These are phyloP conservation scores for Tolypeutes matacus DNA, from an alignment of 2,797 vertebrate genomes.

Conservation along the genomic window DNA sequence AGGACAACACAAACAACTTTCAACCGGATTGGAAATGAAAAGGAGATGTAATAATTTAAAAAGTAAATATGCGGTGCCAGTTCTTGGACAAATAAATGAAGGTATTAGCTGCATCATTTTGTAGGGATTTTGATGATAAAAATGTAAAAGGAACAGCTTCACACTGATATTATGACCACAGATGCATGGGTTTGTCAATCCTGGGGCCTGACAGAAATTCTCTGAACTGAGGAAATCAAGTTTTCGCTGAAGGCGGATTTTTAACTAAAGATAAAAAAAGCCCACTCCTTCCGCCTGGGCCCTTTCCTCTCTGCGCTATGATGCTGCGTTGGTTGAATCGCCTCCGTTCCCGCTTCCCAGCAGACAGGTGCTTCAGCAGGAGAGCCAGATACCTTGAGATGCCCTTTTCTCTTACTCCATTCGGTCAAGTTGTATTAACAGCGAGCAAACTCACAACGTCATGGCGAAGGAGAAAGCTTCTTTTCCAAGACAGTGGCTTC, in stretches of 20 bases:
- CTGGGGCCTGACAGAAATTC: background rate
- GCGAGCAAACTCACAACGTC: background rate
- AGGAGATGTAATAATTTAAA: conserved; percentile 47
- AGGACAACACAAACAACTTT: background rate
- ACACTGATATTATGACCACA: background rate
- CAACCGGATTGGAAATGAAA: conserved; percentile 48
- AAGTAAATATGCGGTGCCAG: background rate
- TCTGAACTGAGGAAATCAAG: background rate
- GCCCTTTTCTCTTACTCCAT: background rate
- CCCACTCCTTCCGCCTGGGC: fast-evolving
- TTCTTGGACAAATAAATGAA: background rate
- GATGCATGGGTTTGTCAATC: background rate
- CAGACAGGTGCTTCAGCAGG: background rate
- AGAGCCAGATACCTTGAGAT: background rate
- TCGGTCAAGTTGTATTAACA: background rate
- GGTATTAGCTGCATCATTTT: background rate
- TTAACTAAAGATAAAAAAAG: background rate
- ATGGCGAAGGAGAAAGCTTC: background rate
- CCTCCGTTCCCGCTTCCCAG: background rate
- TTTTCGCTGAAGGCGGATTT: conserved; percentile 6
- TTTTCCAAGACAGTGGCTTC: background rate
- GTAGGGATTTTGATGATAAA: conserved; percentile 25
- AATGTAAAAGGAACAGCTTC: background rate
- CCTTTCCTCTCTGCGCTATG: background rate
- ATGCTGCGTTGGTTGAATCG: background rate